phyloP scores from a whole-genome alignment of 2,797 vertebrate genomes.

The Gephyroberyx darwinii region DNA sequence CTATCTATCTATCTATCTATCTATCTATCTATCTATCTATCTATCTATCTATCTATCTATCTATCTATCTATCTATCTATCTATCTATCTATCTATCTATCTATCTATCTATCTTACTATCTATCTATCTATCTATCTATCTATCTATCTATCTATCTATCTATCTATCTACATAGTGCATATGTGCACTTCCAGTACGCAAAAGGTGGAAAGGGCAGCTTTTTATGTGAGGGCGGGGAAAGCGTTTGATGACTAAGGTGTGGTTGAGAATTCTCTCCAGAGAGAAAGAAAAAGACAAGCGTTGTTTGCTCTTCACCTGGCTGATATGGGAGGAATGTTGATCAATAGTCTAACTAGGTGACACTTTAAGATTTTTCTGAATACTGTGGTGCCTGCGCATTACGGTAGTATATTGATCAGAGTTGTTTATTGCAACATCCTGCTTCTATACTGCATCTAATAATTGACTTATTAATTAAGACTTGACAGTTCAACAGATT shows the following conservation, averaged over 20 bases:
- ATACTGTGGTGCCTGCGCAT: neutral
- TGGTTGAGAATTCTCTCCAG: neutral
- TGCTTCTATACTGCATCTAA: neutral
- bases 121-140: slow-evolving; percentile 7
- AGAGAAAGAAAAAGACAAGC: slow-evolving; percentile 31
- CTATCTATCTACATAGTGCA: too few species aligned
- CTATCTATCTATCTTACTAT: slow-evolving; percentile 18
- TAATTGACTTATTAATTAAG: slow-evolving; percentile 4
- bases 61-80: neutral
- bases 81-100: slow-evolving; percentile 25
- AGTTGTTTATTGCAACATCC: slow-evolving; percentile 14
- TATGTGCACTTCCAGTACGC: too few species aligned
- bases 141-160: slow-evolving; percentile 6
- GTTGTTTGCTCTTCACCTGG: slow-evolving; percentile 46
- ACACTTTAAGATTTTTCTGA: neutral
- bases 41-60: too few species aligned
- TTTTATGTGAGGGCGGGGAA: neutral
- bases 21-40: too few species aligned
- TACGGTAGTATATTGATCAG: slow-evolving; percentile 18
- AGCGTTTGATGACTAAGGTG: slow-evolving; percentile 29
- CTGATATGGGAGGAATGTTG: slow-evolving; percentile 69
- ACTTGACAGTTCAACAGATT: neutral
- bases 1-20: too few species aligned
- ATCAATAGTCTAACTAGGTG: slow-evolving; percentile 11
- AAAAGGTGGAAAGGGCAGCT: neutral